Percentiles rank a stretch among this genome's conserved stretches.
These are phyloP conservation scores for Callipepla squamata DNA, from an alignment of 2,113 vertebrate genomes.

Conservation along the genomic window DNA sequence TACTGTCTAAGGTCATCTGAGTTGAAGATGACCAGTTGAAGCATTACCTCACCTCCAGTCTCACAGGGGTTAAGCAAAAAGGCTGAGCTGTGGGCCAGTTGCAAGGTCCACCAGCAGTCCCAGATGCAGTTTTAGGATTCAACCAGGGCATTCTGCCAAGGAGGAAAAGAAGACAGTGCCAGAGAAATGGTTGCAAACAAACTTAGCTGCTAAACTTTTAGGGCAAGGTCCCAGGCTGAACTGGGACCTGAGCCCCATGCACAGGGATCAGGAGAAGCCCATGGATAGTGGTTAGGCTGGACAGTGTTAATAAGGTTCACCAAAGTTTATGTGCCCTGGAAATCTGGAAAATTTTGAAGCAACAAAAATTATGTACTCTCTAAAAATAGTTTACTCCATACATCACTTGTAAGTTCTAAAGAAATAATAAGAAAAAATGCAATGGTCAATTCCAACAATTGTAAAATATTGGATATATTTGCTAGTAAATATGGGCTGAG, in stretches of 20 bases:
- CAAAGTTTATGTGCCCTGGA: not conserved
- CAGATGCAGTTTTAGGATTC: not conserved
- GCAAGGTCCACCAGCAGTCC: not conserved
- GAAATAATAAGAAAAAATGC: not conserved
- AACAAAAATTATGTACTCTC: not conserved
- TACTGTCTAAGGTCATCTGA: not conserved
- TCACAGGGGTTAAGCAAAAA: fast-evolving
- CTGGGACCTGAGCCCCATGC: not conserved
- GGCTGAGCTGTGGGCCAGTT: not conserved
- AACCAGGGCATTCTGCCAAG: not conserved
- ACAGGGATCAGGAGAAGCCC: not conserved
- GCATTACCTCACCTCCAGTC: fast-evolving
- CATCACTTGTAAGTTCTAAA: not conserved
- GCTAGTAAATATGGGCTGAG: not conserved
- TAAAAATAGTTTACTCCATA: not conserved
- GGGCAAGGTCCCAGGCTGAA: not conserved
- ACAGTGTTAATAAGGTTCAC: not conserved
- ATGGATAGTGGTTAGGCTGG: not conserved
- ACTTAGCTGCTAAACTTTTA: not conserved
- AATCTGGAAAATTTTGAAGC: not conserved
- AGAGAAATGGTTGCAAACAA: not conserved
- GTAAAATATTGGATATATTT: not conserved
- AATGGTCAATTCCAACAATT: not conserved
- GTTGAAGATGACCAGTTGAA: not conserved
- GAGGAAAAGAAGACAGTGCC: not conserved